Base-by-base conservation (phyloP, 2,113 vertebrate genomes). In the Dendropsophus ebraccatus region DNA sequence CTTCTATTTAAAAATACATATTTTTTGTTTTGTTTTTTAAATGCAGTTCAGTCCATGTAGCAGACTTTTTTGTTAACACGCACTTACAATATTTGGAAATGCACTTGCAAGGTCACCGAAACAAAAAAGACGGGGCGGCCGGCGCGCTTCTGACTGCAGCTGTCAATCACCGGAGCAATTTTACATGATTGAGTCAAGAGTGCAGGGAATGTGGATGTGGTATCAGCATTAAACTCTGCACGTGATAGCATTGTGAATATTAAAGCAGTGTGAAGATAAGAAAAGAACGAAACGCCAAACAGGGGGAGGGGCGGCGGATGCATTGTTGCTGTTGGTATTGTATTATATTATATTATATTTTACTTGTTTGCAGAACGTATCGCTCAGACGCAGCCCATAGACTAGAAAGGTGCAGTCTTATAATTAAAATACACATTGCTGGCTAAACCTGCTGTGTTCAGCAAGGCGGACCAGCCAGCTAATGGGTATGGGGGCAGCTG, bases 191-290 rank as follows among this genome's bases (percentile, higher is more conserved):
- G 67, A 70, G 67, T 70, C 67, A 67, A 67, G 67, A 70, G 67
- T 70, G 67, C 67, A 37, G 21, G 67, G 67, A 70, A 70, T 35
- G 37, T 37, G 32, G 30, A 70, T 37, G 67, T 37, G 30, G 35
- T 17, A 35, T 70, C 67, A 37, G 67, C 67, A 70, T 70, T 35
- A 37, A n/a, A 37, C 16, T 70, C 67, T 35, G 32, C 67, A 21
- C 19, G 67, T 70, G 32, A 70, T 35, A 37, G 67, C 67, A 35
- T 70, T 70, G 67, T 70, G 67, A 70, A 70, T 70, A 70, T 70
- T 37, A 70, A 70, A 21, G 32, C 30, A 21, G 30, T 70, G 67
- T 37, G 67, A 19, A 37, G 30, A 70, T 70, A 19, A 70, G 19
- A 37, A 70, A 70, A 37, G 67, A 35, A 70, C 30, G 1, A 35